Base-by-base conservation (phyloP, 2,888 invertebrate species). In the Macrophya annulata region DNA sequence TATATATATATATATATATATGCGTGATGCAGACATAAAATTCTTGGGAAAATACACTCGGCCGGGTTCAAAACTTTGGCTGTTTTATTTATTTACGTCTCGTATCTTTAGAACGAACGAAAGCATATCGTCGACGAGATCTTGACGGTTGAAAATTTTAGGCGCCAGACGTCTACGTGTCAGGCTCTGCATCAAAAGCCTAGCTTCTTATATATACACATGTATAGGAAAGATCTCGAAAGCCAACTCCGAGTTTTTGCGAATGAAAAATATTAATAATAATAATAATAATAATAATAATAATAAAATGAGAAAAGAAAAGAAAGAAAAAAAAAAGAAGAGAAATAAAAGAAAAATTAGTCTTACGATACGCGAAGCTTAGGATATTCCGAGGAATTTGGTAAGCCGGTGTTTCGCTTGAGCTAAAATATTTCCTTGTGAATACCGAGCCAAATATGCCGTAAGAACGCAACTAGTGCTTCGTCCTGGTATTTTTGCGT, bases 361-460 rank as follows among this genome's bases (percentile, higher is more conserved):
- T 74, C 43, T 31, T 40, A 74, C 21, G 72, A 74, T 77, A 77
- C 21, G 55, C 77, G 77, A 21, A 31, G 55, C 37, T 6, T 55
- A 17, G 31, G 48, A 77, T 31, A 77, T 77, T 77, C 31, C 68
- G 43, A 81, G 83, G 83, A 83, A 83, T 83, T 71, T 25, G 25
- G 51, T 51, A 55, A 51, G 77, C 37, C 31, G 43, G 81, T 31
- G 45, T 83, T 83, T 83, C 83, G 68, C 83, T 83, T 37, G 45
- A 51, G 86, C 87, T 85, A 77, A 86, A 84, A 85, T 85, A 85
- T 87, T 74, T 85, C 84, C 87, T 86, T 86, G 87, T 87, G 88
- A 91, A 92, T 91, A 88, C 91, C 90, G 85, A 85, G 90, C 87
- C 90, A 92, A 92, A 92, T 92, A 92, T 92, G 91, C 91, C 90